A percentile compares a stretch with the other conserved stretches of the same genome.
These are phyloP conservation scores for Acipenser oxyrinchus DNA, from an alignment of 2,797 vertebrate species.

Conservation along the genomic window DNA sequence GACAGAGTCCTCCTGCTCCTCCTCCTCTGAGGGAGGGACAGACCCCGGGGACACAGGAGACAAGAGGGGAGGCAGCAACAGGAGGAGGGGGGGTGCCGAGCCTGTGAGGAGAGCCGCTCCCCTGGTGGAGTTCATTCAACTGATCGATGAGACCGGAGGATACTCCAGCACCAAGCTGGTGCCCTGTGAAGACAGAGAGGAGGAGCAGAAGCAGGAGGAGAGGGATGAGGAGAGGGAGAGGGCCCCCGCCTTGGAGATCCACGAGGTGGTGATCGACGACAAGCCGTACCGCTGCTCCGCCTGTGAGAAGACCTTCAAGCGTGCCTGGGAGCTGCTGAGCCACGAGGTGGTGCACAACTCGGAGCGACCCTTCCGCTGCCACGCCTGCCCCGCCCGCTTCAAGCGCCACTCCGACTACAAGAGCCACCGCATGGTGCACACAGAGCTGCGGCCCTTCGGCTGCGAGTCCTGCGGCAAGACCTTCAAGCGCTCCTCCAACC, in stretches of 20 bases:
- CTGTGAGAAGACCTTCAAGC: slow-evolving; percentile 37
- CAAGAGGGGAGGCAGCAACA: neutral
- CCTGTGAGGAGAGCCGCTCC: neutral
- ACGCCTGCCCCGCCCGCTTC: slow-evolving; percentile 35
- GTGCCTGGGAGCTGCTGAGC: slow-evolving; percentile 42
- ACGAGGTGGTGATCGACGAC: slow-evolving; percentile 25
- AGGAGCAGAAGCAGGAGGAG: fast-evolving
- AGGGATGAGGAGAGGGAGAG: neutral
- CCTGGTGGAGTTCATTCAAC: slow-evolving; percentile 17
- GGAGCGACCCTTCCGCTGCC: slow-evolving; percentile 35
- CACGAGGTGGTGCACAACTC: slow-evolving; percentile 40
- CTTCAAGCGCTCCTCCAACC: slow-evolving; percentile 35
- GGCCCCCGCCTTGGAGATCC: slow-evolving; percentile 20
- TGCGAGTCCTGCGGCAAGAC: slow-evolving; percentile 38
- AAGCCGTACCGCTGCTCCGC: slow-evolving; percentile 30
- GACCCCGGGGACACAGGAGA: neutral
- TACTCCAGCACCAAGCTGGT: slow-evolving; percentile 36
- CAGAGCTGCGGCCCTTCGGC: slow-evolving; percentile 30
- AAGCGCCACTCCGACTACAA: slow-evolving; percentile 40
- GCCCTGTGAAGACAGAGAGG: neutral
- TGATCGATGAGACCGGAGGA: slow-evolving; percentile 31
- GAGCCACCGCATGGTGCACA: slow-evolving; percentile 27
- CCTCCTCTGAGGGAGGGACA: neutral
- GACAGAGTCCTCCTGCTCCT: neutral
- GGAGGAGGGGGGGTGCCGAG: neutral